Evolutionary conservation across 2,113 vertebrate genomes (phyloP).

Genomic region (Mirounga angustirostris): DNA sequence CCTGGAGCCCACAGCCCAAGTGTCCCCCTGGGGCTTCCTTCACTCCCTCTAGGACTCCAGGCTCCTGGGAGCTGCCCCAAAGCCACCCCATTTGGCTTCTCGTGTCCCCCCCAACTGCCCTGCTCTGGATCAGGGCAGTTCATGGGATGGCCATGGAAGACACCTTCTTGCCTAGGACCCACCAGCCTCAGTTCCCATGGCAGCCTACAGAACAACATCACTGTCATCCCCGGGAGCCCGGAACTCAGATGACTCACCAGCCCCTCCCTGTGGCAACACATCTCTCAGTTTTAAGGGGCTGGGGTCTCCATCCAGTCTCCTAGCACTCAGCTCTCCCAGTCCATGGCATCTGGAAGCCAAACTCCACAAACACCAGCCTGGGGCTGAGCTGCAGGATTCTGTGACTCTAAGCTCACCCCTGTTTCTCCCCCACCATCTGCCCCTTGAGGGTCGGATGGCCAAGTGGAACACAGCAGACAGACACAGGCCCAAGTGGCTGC

Average conservation of each 20-base stretch:
- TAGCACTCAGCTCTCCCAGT: neutral
- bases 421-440: neutral
- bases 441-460: neutral
- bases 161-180: neutral
- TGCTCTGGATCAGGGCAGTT: neutral
- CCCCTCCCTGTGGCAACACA: neutral
- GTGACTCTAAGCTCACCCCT: neutral
- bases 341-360: neutral
- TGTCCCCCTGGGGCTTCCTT: neutral
- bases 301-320: neutral
- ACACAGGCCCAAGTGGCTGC: neutral
- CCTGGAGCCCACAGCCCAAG: neutral
- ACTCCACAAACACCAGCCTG: neutral
- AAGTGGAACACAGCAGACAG: neutral
- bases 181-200: neutral
- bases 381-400: neutral
- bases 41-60: neutral
- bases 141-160: neutral
- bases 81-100: neutral
- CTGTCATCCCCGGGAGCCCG: neutral
- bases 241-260: neutral
- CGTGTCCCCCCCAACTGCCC: neutral
- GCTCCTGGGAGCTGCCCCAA: neutral
- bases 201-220: neutral
- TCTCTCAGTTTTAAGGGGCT: neutral